These are phyloP conservation scores for Desmodus rotundus DNA, from an alignment of 2,113 vertebrate species.

Conservation along the genomic window DNA sequence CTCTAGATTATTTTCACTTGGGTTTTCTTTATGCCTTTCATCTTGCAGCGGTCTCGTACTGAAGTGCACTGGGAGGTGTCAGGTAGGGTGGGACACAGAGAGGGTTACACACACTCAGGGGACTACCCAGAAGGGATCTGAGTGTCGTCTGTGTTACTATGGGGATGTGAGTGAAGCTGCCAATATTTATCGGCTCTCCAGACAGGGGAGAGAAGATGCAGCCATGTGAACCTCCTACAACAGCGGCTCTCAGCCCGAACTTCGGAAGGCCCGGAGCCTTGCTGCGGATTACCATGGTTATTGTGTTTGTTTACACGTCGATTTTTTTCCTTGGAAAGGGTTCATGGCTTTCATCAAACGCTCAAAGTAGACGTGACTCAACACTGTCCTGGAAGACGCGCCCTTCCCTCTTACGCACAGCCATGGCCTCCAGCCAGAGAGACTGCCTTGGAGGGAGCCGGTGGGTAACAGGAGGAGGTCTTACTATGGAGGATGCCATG, in stretches of 20 bases:
- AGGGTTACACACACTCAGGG: not conserved
- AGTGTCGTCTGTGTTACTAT: not conserved
- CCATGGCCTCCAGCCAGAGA: not conserved
- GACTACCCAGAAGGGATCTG: not conserved
- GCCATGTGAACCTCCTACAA: not conserved
- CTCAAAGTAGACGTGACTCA: slow-evolving; percentile 8
- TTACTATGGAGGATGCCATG: not conserved
- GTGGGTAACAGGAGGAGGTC: not conserved
- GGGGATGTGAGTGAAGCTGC: not conserved
- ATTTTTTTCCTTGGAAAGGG: not conserved
- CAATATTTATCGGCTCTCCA: not conserved
- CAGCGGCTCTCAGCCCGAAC: not conserved
- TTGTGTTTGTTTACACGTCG: slow-evolving; percentile 17
- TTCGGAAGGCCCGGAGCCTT: not conserved
- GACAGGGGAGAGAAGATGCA: not conserved
- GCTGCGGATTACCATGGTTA: not conserved
- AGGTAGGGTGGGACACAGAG: not conserved
- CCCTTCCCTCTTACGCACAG: not conserved
- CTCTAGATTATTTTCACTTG: not conserved
- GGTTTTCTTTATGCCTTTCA: not conserved
- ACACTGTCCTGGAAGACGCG: not conserved
- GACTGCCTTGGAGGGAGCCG: not conserved
- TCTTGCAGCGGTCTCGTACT: not conserved
- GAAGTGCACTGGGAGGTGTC: not conserved
- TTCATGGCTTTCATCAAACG: slow-evolving; percentile 5